These are phyloP conservation scores for Poecilia latipinna DNA, from an alignment of 2,113 vertebrate species.

Conservation along the genomic window DNA sequence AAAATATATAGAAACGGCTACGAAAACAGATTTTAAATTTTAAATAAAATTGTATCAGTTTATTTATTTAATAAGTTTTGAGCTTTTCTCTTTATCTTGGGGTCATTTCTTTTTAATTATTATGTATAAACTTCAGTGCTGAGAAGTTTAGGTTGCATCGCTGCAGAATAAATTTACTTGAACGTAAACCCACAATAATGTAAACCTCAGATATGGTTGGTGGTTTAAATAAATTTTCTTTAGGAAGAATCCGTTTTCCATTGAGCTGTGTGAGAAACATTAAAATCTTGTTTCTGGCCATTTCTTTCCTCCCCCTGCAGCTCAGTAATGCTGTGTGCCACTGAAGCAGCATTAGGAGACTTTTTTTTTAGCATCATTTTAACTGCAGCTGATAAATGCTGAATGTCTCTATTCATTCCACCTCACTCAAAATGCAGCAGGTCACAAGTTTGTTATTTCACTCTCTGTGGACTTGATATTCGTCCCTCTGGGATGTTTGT, in stretches of 20 bases:
- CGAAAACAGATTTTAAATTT: background rate
- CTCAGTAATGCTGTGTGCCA: background rate
- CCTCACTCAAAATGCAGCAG: background rate
- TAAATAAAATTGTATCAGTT: background rate
- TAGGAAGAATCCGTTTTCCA: no score
- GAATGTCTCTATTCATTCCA: slow-evolving; percentile 25
- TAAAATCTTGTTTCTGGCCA: background rate
- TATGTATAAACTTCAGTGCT: no score
- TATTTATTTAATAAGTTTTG: background rate
- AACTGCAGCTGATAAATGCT: background rate
- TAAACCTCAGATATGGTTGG: background rate
- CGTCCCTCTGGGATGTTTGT: background rate
- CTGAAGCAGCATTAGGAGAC: background rate
- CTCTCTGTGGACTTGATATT: background rate
- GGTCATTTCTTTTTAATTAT: no score
- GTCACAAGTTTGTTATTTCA: slow-evolving; percentile 14
- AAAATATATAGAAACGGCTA: no score
- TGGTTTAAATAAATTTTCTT: background rate
- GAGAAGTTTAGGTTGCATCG: no score
- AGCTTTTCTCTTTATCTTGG: background rate
- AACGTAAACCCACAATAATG: background rate
- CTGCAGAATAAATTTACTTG: background rate
- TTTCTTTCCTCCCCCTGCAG: background rate
- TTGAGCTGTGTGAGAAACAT: background rate
- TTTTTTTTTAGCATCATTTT: background rate